Conservation (phyloP, 2,888 invertebrate genomes). For the Tachina grossa region DNA sequence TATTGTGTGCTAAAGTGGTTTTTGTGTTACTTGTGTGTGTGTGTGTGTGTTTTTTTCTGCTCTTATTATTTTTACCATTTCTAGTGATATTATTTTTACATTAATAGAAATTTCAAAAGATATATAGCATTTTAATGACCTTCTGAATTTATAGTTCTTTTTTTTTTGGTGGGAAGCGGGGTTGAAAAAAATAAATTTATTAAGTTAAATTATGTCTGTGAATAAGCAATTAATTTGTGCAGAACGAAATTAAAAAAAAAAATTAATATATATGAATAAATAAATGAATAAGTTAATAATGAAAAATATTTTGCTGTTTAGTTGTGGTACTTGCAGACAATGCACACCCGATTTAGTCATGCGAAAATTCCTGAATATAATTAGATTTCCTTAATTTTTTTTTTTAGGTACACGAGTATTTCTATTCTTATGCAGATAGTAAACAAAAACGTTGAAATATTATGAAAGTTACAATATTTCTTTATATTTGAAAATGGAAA, state of each 20-base stretch:
- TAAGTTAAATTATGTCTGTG: not conserved
- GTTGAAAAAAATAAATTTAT: not conserved
- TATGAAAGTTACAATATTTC: no score
- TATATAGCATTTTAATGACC: conserved; percentile 66
- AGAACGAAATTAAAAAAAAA: no score
- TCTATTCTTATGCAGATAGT: no score
- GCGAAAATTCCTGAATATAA: no score
- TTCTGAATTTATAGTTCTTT: conserved; percentile 15
- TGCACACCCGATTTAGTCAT: no score
- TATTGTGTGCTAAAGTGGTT: conserved; percentile 56
- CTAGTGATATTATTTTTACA: conserved; percentile 65
- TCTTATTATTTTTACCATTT: conserved; percentile 16
- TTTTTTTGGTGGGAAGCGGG: not conserved
- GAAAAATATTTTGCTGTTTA: no score
- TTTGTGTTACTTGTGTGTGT: conserved; percentile 4
- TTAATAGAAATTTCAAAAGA: conserved; percentile 62
- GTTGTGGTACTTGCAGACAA: no score
- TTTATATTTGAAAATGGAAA: no score
- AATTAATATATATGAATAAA: not conserved
- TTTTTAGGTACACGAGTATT: no score
- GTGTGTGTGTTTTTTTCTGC: not conserved
- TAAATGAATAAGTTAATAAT: no score
- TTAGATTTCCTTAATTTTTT: no score
- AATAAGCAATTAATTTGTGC: not conserved
- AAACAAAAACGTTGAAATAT: no score